Conservation (phyloP, 2,113 vertebrate species). For the Prionailurus viverrinus region DNA sequence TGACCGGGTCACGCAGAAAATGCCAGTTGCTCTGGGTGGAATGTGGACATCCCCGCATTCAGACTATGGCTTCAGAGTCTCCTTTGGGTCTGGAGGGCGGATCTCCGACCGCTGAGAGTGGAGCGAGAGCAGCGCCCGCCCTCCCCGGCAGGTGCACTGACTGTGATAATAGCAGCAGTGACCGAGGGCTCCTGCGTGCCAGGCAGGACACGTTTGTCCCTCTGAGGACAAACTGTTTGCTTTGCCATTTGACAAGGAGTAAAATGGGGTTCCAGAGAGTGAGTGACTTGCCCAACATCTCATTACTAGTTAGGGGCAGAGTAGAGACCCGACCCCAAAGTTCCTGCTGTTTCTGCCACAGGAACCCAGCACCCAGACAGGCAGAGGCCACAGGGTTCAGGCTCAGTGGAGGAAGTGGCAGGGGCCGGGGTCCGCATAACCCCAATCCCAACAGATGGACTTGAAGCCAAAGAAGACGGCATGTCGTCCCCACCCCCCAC, state of each 20-base stretch:
- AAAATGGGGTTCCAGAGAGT: background rate
- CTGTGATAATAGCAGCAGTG: fast-evolving
- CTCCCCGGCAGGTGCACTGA: fast-evolving
- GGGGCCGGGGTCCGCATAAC: fast-evolving
- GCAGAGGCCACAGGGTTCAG: background rate
- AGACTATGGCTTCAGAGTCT: background rate
- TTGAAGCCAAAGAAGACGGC: fast-evolving
- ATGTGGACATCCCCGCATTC: fast-evolving
- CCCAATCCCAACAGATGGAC: background rate
- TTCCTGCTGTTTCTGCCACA: background rate
- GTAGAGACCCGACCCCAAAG: background rate
- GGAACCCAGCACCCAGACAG: background rate
- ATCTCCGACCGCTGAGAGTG: background rate
- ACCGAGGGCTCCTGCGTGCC: fast-evolving
- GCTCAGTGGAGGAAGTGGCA: background rate
- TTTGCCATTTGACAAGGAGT: background rate
- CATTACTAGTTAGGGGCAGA: background rate
- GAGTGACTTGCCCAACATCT: background rate
- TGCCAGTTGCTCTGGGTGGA: background rate
- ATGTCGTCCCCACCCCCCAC: background rate
- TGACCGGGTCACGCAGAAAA: background rate
- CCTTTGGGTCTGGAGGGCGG: background rate
- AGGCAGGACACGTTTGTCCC: background rate
- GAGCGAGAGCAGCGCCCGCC: fast-evolving
- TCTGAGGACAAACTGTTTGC: fast-evolving